These are phyloP conservation scores for Megaptera novaeangliae DNA, from an alignment of 2,113 vertebrate species.

Conservation along the genomic window DNA sequence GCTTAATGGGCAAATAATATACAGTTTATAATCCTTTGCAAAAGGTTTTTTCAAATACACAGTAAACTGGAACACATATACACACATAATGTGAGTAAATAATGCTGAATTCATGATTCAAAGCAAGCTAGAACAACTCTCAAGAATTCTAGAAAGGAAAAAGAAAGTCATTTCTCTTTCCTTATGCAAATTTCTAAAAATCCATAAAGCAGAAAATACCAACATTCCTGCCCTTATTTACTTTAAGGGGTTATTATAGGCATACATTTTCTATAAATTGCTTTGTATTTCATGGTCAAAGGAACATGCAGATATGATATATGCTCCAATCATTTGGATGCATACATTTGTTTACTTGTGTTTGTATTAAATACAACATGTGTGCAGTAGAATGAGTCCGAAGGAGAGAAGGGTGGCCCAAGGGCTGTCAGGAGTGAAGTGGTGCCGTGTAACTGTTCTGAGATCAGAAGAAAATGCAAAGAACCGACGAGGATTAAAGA, in stretches of 20 bases:
- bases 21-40: not conserved
- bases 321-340: not conserved
- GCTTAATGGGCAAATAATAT: slow-evolving; percentile 35
- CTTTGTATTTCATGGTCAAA: slow-evolving; percentile 5
- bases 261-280: not conserved
- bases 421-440: slow-evolving; percentile 37
- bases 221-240: not conserved
- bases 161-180: not conserved
- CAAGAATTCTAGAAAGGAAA: not conserved
- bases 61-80: not conserved
- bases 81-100: not conserved
- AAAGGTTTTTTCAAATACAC: not conserved
- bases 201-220: not conserved
- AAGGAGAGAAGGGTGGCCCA: slow-evolving; percentile 20
- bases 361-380: not conserved
- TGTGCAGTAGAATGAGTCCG: not conserved
- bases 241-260: not conserved
- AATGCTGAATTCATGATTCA: not conserved
- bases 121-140: not conserved
- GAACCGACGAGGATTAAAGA: slow-evolving; percentile 58
- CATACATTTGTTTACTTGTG: not conserved
- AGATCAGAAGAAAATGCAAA: slow-evolving; percentile 66
- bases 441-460: not conserved
- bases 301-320: not conserved
- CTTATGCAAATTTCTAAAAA: not conserved